Conservation (phyloP, 2,113 vertebrate genomes). For the Australoheros scitulus region DNA sequence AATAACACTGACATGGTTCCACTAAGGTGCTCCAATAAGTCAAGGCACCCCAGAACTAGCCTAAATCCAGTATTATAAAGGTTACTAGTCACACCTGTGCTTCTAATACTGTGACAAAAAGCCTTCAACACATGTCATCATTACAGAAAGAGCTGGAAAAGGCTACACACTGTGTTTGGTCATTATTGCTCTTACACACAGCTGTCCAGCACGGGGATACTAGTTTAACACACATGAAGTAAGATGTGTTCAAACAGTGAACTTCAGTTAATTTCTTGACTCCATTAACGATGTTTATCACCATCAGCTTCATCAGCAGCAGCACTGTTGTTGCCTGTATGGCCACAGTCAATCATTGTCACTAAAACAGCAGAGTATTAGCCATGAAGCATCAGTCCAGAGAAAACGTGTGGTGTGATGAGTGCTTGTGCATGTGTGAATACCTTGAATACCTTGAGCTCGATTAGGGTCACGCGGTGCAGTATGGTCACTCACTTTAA, state of each 20-base stretch:
- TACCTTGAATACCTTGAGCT: neutral
- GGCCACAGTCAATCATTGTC: slow-evolving; percentile 31
- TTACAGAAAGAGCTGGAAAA: neutral
- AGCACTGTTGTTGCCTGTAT: neutral
- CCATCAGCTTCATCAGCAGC: neutral
- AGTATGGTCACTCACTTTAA: neutral
- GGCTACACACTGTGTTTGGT: neutral
- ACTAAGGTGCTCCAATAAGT: neutral
- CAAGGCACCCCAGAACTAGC: fast-evolving
- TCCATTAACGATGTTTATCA: neutral
- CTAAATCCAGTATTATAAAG: neutral
- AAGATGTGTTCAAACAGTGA: slow-evolving; percentile 30
- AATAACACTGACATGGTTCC: neutral
- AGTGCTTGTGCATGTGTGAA: neutral
- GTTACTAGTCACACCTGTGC: neutral
- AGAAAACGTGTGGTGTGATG: neutral
- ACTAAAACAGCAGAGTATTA: neutral
- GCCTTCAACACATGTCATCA: neutral
- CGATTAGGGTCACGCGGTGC: neutral
- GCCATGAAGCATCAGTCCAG: neutral
- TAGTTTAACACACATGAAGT: slow-evolving; percentile 26
- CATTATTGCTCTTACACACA: slow-evolving; percentile 10
- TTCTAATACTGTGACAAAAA: neutral
- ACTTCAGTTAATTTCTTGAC: slow-evolving; percentile 34
- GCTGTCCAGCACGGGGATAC: neutral